These are phyloP conservation scores for Daboia siamensis DNA, from an alignment of 2,113 vertebrate genomes.

Conservation along the genomic window DNA sequence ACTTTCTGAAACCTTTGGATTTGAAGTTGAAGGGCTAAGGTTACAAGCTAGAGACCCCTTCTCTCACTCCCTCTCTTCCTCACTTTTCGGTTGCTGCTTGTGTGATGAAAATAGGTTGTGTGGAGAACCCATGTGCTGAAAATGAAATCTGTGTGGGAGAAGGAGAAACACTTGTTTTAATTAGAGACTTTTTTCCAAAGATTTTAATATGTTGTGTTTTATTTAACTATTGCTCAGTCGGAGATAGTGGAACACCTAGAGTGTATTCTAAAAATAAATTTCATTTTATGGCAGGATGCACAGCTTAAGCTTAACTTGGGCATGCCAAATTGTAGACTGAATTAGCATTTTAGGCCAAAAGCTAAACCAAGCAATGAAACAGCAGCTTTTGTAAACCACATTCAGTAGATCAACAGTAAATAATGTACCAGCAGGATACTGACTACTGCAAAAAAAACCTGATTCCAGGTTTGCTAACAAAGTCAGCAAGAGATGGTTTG, in stretches of 20 bases:
- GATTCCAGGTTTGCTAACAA: neutral
- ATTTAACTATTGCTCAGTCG: slow-evolving; percentile 51
- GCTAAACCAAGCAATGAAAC: neutral
- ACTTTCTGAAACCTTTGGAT: slow-evolving; percentile 83
- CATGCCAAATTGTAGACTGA: slow-evolving; percentile 50
- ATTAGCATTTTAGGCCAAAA: slow-evolving; percentile 18
- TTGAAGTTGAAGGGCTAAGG: slow-evolving; percentile 71
- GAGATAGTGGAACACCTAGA: slow-evolving; percentile 22
- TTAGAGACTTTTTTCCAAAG: slow-evolving; percentile 37
- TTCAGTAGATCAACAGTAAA: neutral
- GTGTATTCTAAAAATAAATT: slow-evolving; percentile 32
- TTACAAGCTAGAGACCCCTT: neutral
- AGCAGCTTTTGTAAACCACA: neutral
- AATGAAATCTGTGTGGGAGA: slow-evolving; percentile 15
- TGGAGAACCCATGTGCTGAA: slow-evolving; percentile 22
- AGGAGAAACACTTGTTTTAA: slow-evolving; percentile 46
- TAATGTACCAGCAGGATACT: neutral
- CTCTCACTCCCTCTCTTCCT: neutral
- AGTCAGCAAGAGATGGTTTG: neutral
- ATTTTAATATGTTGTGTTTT: slow-evolving; percentile 57
- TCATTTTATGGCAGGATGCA: slow-evolving; percentile 13
- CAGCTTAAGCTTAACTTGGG: slow-evolving; percentile 12
- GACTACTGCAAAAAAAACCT: neutral
- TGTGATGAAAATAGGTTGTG: slow-evolving; percentile 39
- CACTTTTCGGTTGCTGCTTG: neutral